These are phyloP conservation scores for Hirtodrosophila histrioides DNA, from an alignment of 2,888 invertebrate genomes.

Conservation along the genomic window DNA sequence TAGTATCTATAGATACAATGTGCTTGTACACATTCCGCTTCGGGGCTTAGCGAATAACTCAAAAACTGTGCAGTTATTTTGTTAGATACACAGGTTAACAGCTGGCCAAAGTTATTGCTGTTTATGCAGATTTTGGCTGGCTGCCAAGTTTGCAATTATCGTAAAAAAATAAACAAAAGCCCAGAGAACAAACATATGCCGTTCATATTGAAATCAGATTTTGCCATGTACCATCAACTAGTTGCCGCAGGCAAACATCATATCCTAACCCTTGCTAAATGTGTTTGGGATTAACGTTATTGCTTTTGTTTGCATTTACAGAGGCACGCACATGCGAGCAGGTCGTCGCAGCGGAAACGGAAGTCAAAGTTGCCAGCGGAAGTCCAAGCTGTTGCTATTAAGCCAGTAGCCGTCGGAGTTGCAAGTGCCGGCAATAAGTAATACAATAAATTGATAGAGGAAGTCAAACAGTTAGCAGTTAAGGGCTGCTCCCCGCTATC, in stretches of 20 bases:
- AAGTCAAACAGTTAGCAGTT: conserved; percentile 36
- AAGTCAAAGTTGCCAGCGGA: conserved; percentile 53
- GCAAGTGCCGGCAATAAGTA: conserved; percentile 49
- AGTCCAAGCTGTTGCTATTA: conserved; percentile 47
- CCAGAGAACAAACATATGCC: conserved; percentile 28
- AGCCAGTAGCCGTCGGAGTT: conserved; percentile 13
- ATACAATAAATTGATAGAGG: conserved; percentile 44
- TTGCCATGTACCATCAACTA: not conserved
- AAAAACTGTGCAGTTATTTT: conserved; percentile 1
- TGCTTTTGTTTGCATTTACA: conserved; percentile 39
- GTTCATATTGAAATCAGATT: conserved; percentile 29
- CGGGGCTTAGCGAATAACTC: conserved; percentile 1
- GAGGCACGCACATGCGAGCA: conserved; percentile 5
- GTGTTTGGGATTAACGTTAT: conserved; percentile 35
- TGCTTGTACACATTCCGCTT: too few relatives aligned
- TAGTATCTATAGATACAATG: conserved; percentile 11
- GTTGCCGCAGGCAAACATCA: conserved; percentile 12
- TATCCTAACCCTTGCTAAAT: conserved; percentile 10
- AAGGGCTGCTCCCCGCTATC: not conserved
- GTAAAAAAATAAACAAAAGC: conserved; percentile 52
- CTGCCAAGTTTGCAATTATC: conserved; percentile 47
- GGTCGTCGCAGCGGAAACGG: conserved; percentile 52
- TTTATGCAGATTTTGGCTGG: conserved; percentile 21
- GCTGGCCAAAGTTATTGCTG: conserved; percentile 15
- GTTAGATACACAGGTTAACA: conserved; percentile 2